phyloP scores from a whole-genome alignment of 2,888 invertebrate species.

The Eubasilissa splendida region DNA sequence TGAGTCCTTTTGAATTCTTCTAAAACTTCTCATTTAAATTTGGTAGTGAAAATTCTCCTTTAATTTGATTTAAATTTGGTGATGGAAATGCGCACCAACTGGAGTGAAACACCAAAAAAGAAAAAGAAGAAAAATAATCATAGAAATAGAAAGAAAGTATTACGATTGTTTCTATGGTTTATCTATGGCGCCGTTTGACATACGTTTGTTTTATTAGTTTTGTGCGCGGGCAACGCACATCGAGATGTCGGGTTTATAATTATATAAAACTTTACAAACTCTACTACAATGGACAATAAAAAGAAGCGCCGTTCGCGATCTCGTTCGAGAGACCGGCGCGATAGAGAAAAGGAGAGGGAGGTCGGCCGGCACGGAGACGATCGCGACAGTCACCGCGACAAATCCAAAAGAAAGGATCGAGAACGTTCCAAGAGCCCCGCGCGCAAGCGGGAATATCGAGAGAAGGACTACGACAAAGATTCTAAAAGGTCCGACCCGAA shows the following conservation, averaged over 20 bases:
- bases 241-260: background rate
- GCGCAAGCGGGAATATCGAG: conserved; percentile 59
- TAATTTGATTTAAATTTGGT: too few species aligned
- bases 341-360: conserved; percentile 61
- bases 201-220: background rate
- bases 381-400: conserved; percentile 63
- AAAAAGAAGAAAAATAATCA: too few species aligned
- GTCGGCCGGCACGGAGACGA: conserved; percentile 61
- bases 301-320: conserved; percentile 68
- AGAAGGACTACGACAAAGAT: conserved; percentile 63
- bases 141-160: too few species aligned
- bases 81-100: too few species aligned
- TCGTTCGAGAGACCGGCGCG: conserved; percentile 60
- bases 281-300: conserved; percentile 65
- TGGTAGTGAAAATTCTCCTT: too few species aligned
- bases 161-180: background rate
- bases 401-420: conserved; percentile 61
- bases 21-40: too few species aligned
- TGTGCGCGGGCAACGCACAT: background rate
- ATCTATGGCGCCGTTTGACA: background rate
- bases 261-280: background rate
- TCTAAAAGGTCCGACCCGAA: conserved; percentile 64
- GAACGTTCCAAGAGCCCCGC: conserved; percentile 58
- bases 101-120: too few species aligned
- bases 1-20: too few species aligned